Percentiles rank a stretch among this genome's conserved stretches.
Evolutionary conservation across 2,797 vertebrate species (phyloP).

Genomic region (Hyperoplus lanceolatus): DNA sequence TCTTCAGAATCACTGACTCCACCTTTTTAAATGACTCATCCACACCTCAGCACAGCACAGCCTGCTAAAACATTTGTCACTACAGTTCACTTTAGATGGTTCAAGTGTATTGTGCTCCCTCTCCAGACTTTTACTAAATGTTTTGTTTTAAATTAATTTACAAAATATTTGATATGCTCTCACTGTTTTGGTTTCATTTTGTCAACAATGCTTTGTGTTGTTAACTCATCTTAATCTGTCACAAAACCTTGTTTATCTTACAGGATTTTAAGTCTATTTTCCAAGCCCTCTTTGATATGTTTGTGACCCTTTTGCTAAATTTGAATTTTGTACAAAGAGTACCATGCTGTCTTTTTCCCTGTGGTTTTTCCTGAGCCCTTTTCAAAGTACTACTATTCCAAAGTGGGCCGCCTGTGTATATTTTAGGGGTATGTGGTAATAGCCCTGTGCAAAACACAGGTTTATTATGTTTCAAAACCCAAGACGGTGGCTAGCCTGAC

Average conservation of each 20-base stretch:
- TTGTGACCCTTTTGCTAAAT: constrained; percentile 4
- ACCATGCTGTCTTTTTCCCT: not conserved
- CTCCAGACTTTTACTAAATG: not conserved
- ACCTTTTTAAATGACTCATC: constrained; percentile 1
- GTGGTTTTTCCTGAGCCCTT: constrained; percentile 9
- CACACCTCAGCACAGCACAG: not conserved
- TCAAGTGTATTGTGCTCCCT: not conserved
- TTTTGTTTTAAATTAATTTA: constrained; percentile 21
- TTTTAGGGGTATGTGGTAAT: constrained; percentile 19
- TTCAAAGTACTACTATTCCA: constrained; percentile 19
- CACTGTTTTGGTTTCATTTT: not conserved
- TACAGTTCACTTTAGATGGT: constrained; percentile 15
- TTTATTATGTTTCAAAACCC: constrained; percentile 40
- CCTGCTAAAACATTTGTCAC: constrained; percentile 10
- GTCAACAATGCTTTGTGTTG: constrained; percentile 1
- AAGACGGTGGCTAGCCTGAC: constrained; percentile 41
- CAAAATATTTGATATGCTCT: not conserved
- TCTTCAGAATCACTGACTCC: too few species aligned
- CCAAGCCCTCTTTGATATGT: not conserved
- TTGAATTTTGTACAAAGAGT: constrained; percentile 3
- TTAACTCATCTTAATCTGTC: not conserved
- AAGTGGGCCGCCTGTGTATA: constrained; percentile 19
- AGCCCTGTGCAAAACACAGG: constrained; percentile 20
- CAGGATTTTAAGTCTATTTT: constrained; percentile 6
- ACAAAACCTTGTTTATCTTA: not conserved